Evolutionary conservation across 2,888 invertebrate genomes (phyloP).

Genomic region (Thymelicus lineola): DNA sequence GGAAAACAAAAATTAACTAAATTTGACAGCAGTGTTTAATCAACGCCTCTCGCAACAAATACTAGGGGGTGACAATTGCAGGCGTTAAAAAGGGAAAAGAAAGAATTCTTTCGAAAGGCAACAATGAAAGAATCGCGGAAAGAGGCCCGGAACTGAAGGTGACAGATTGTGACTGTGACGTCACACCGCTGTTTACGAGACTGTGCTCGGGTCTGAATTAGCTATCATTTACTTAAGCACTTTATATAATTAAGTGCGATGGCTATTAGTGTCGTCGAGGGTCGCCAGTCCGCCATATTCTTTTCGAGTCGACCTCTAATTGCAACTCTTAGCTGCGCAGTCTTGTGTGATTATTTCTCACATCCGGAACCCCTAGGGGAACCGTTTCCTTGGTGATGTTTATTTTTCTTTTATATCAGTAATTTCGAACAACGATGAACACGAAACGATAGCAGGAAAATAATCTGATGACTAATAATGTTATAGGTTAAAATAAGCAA

Average conservation of each 20-base stretch:
- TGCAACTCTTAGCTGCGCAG: slow-evolving; percentile 60
- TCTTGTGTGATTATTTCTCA: slow-evolving; percentile 40
- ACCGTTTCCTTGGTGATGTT: slow-evolving; percentile 16
- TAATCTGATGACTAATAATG: too few species aligned
- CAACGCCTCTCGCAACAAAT: slow-evolving; percentile 74
- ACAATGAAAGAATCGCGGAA: slow-evolving; percentile 76
- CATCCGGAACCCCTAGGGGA: slow-evolving; percentile 32
- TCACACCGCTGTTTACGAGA: slow-evolving; percentile 84
- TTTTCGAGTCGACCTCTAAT: slow-evolving; percentile 68
- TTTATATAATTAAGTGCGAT: slow-evolving; percentile 82
- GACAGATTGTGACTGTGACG: slow-evolving; percentile 84
- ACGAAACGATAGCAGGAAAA: neutral
- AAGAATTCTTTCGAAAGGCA: slow-evolving; percentile 80
- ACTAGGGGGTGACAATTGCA: slow-evolving; percentile 82
- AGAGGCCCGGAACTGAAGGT: slow-evolving; percentile 81
- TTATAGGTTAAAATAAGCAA: too few species aligned
- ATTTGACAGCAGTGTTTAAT: slow-evolving; percentile 79
- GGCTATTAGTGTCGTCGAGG: slow-evolving; percentile 73
- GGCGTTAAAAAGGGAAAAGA: slow-evolving; percentile 66
- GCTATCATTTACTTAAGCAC: slow-evolving; percentile 84
- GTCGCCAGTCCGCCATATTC: slow-evolving; percentile 57
- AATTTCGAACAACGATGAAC: slow-evolving; percentile 8
- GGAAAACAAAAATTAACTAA: slow-evolving; percentile 70
- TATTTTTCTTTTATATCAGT: slow-evolving; percentile 17
- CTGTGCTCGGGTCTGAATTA: slow-evolving; percentile 71